Percentiles rank a stretch among this genome's conserved stretches.
phyloP scores from a whole-genome alignment of 2,888 invertebrate genomes.

The Drosophila nigritarsus region DNA sequence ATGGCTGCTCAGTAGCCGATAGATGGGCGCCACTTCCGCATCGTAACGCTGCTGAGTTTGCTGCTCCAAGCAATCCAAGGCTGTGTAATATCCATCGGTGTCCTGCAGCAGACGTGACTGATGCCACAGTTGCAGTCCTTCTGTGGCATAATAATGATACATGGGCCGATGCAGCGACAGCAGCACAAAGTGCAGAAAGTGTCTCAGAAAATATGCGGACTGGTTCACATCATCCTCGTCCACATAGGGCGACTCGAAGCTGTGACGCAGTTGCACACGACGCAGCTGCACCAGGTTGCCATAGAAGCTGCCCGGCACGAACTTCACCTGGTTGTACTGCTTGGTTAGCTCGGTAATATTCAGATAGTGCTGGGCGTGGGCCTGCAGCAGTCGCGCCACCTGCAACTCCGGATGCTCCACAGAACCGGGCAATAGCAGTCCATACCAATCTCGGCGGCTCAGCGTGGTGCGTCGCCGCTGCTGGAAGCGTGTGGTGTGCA shows the following conservation, averaged over 20 bases:
- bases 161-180: slow-evolving; percentile 75
- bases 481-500: slow-evolving; percentile 82
- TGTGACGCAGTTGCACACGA: slow-evolving; percentile 50
- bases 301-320: slow-evolving; percentile 56
- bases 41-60: slow-evolving; percentile 70
- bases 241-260: slow-evolving; percentile 65
- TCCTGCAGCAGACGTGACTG: slow-evolving; percentile 70
- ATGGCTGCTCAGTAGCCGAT: slow-evolving; percentile 49
- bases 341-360: slow-evolving; percentile 55
- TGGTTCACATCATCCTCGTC: slow-evolving; percentile 79
- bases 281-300: slow-evolving; percentile 72
- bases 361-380: slow-evolving; percentile 73
- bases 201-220: slow-evolving; percentile 77
- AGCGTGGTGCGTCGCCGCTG: slow-evolving; percentile 65
- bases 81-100: slow-evolving; percentile 81
- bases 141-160: slow-evolving; percentile 82
- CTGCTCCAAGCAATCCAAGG: slow-evolving; percentile 78
- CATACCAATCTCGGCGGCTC: slow-evolving; percentile 72
- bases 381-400: slow-evolving; percentile 70
- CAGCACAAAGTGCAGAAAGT: slow-evolving; percentile 79
- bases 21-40: slow-evolving; percentile 45
- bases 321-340: slow-evolving; percentile 46
- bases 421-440: slow-evolving; percentile 65
- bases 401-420: slow-evolving; percentile 78
- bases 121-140: slow-evolving; percentile 78